phyloP scores from a whole-genome alignment of 1,140 invertebrate species.

The Listronotus oregonensis region DNA sequence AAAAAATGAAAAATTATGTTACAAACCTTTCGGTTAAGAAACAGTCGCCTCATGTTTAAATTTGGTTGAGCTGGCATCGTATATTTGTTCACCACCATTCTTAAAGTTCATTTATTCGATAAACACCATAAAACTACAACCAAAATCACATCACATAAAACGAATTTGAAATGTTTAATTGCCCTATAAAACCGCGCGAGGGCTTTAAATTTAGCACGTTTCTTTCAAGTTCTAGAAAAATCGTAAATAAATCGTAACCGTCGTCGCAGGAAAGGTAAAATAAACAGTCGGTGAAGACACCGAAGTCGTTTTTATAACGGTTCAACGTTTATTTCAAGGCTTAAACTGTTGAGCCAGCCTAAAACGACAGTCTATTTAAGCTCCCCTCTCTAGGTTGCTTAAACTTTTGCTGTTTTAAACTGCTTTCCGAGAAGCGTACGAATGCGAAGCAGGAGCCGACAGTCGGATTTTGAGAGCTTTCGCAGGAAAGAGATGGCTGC shows the following conservation, averaged over 20 bases:
- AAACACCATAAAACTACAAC: conserved; percentile 20
- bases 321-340: conserved; percentile 20
- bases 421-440: conserved; percentile 25
- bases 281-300: conserved; percentile 11
- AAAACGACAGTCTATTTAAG: conserved; percentile 33
- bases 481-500: conserved; percentile 10
- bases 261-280: conserved; percentile 7
- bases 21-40: conserved; percentile 45
- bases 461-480: conserved; percentile 7
- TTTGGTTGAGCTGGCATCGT: conserved; percentile 45
- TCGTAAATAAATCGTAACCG: conserved; percentile 5
- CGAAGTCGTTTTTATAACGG: conserved; percentile 12
- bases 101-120: conserved; percentile 26
- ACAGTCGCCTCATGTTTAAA: conserved; percentile 43
- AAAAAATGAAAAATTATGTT: not conserved
- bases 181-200: too few species aligned
- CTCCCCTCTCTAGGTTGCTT: conserved; percentile 36
- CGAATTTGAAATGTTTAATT: not conserved
- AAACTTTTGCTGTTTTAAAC: conserved; percentile 12
- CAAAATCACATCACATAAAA: conserved; percentile 35
- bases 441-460: conserved; percentile 20
- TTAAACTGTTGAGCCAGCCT: conserved; percentile 30
- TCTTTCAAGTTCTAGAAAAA: conserved; percentile 5
- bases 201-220: too few species aligned
- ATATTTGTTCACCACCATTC: conserved; percentile 48